These are phyloP conservation scores for Lasaia peninsularis DNA, from an alignment of 1,140 invertebrate species.

Conservation along the genomic window DNA sequence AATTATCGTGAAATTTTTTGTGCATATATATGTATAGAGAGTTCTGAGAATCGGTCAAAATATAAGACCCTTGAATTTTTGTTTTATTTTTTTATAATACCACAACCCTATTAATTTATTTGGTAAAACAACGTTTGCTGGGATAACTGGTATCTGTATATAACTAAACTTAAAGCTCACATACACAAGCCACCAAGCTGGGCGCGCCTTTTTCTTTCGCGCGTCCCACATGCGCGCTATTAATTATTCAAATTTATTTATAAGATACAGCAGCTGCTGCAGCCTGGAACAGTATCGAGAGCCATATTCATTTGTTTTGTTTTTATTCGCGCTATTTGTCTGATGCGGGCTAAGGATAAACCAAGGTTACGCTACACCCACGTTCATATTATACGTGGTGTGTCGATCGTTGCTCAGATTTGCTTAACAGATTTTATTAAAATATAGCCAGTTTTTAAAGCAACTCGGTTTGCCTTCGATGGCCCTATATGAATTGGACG, in stretches of 20 bases:
- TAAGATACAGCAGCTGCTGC: slow-evolving; percentile 8
- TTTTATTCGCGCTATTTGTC: slow-evolving; percentile 7
- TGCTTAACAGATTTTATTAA: neutral
- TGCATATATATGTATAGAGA: too few relatives aligned
- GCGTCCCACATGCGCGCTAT: slow-evolving; percentile 4
- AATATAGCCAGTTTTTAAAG: too few relatives aligned
- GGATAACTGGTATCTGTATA: neutral
- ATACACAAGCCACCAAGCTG: neutral
- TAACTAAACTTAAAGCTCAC: neutral
- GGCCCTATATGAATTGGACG: too few relatives aligned
- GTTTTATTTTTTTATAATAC: too few relatives aligned
- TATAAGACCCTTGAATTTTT: too few relatives aligned
- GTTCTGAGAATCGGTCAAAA: too few relatives aligned
- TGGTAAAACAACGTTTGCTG: neutral
- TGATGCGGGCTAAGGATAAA: slow-evolving; percentile 2
- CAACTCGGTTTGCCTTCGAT: too few relatives aligned
- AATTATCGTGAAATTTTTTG: too few relatives aligned
- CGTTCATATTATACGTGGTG: neutral
- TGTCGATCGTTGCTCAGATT: neutral
- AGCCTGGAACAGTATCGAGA: slow-evolving; percentile 4
- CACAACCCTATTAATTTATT: too few relatives aligned
- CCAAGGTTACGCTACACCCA: slow-evolving; percentile 2
- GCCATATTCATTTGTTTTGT: neutral
- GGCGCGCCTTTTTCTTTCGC: slow-evolving; percentile 1
- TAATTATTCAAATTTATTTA: slow-evolving; percentile 10